A percentile compares a stretch with the other conserved stretches of the same genome.
These are phyloP conservation scores for Pheosia gnoma DNA, from an alignment of 2,888 invertebrate genomes.

Conservation along the genomic window DNA sequence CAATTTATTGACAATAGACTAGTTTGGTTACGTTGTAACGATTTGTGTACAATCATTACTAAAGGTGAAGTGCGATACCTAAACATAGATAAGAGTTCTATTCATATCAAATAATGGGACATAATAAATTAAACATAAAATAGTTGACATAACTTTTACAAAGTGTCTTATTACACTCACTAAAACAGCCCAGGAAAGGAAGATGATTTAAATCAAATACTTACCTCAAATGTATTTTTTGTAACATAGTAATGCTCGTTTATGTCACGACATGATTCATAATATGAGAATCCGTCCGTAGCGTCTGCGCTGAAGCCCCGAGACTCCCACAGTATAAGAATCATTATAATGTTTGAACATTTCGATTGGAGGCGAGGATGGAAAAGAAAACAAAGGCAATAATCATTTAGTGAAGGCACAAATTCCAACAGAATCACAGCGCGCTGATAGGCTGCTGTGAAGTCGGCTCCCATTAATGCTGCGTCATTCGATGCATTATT, in stretches of 20 bases:
- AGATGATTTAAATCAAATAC: slow-evolving; percentile 1
- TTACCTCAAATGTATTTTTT: slow-evolving; percentile 5
- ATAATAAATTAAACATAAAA: neutral
- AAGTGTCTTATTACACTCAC: neutral
- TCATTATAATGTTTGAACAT: slow-evolving; percentile 67
- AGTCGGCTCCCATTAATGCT: slow-evolving; percentile 38
- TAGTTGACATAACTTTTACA: neutral
- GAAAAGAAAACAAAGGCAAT: slow-evolving; percentile 65
- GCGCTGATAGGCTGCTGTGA: slow-evolving; percentile 58
- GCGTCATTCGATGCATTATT: slow-evolving; percentile 23
- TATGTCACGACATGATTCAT: slow-evolving; percentile 34
- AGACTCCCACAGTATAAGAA: slow-evolving; percentile 55
- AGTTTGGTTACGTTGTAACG: neutral
- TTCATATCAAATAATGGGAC: no score
- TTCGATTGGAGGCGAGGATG: slow-evolving; percentile 59
- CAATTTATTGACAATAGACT: neutral
- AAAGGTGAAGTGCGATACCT: no score
- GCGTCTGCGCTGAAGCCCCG: slow-evolving; percentile 31
- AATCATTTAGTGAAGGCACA: slow-evolving; percentile 71
- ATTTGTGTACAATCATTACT: no score
- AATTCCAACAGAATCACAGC: slow-evolving; percentile 65
- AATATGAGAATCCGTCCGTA: slow-evolving; percentile 17
- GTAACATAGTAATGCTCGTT: slow-evolving; percentile 25
- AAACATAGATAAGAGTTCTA: no score
- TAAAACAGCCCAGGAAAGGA: neutral